Evolutionary conservation across 2,113 vertebrate species (phyloP), one percentile per base, ranked within the genome.

Genomic region (Asarcornis scutulata): DNA sequence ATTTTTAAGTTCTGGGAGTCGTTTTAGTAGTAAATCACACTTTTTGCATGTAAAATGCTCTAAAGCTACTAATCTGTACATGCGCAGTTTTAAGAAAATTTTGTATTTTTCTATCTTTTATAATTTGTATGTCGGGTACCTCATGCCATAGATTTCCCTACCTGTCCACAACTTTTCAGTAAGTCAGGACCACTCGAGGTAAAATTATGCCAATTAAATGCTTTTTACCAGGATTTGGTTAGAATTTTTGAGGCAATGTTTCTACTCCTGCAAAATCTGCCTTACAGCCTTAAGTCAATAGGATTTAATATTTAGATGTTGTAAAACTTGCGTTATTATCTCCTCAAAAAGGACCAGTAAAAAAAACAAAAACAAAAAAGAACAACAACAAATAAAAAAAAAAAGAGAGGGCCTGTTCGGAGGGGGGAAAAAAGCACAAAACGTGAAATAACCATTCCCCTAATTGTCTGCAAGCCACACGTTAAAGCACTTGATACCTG

Each of bases 221-320:
- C 91, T 92, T 96, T 69, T 48, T 87, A 58, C 62, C 84, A 86
- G 87, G 79, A 85, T 83, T 86, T 83, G 50, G 32, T 86, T 96
- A 91, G 62, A 94, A 82, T 92, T 86, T 67, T 82, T 93, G 76
- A 92, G 77, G 73, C 66, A 91, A 10, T 53, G 44, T 75, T 95
- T 76, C 72, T 93, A 76, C 88, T 96, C 56, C 85, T 93, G 52
- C 68, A 88, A 85, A 91, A 90, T 69, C 53, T 81, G 82, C 29
- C 84, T 69, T 72, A 26, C 27, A 93, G 75, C 66, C 64, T 92
- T 78, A 88, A 88, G 80, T 94, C 73, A 93, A 7, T 72, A 46
- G 94, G 64, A 91, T 25, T 86, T 94, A 88, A 73, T 86, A 92
- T 87, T 93, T 69, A 81, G 62, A 72, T 78, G 64, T 94, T 62